Percentiles rank a stretch among this genome's conserved stretches.
Evolutionary conservation across 2,888 invertebrate genomes (phyloP).

Genomic region (Campoplex capitator): DNA sequence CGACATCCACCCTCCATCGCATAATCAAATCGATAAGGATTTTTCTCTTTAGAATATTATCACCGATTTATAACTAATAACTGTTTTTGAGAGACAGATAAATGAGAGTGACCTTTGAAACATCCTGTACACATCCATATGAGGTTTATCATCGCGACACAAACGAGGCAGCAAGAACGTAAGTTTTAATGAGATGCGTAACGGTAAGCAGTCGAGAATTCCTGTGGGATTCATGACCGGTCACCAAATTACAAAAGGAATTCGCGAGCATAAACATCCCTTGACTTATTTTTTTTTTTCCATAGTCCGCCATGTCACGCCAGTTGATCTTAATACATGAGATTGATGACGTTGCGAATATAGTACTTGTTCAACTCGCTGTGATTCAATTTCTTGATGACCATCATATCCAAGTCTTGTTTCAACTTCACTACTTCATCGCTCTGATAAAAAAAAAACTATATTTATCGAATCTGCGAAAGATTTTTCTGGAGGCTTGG

Average conservation of each 20-base stretch:
- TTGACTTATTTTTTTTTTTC: not conserved
- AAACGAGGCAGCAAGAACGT: constrained; percentile 16
- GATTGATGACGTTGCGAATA: not conserved
- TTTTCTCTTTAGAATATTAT: not conserved
- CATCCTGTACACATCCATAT: not conserved
- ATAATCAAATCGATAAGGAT: not conserved
- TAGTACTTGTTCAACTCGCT: not conserved
- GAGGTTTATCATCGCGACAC: not conserved
- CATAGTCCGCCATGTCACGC: not conserved
- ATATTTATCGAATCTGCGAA: too few relatives aligned
- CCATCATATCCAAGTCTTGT: too few relatives aligned
- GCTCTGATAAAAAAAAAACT: too few relatives aligned
- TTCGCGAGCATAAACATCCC: not conserved
- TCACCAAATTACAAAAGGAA: constrained; percentile 37
- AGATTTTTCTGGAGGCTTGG: too few relatives aligned
- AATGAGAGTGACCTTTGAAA: not conserved
- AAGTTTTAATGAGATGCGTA: constrained; percentile 50
- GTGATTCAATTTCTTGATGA: not conserved
- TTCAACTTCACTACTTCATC: too few relatives aligned
- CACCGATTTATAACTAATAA: not conserved
- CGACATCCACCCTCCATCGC: not conserved
- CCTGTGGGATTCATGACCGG: not conserved
- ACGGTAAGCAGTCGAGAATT: not conserved
- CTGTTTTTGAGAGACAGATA: not conserved
- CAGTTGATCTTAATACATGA: not conserved